Conservation (phyloP, 1,140 invertebrate genomes). For the Orussus abietinus region DNA sequence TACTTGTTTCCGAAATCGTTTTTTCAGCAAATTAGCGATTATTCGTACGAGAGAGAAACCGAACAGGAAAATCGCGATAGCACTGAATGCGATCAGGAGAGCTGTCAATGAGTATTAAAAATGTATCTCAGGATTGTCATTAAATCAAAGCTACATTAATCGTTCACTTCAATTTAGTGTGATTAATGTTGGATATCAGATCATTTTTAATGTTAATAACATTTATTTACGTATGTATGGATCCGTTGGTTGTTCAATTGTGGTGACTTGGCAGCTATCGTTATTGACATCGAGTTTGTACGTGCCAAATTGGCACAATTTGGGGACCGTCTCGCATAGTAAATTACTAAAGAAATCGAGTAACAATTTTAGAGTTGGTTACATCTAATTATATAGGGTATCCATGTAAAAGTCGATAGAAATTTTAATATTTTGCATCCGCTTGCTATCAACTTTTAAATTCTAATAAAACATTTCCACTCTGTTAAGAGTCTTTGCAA, state of each 20-base stretch:
- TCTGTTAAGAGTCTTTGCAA: too few relatives aligned
- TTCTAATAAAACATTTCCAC: too few relatives aligned
- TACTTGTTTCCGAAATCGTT: constrained; percentile 18
- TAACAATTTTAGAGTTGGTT: constrained; percentile 11
- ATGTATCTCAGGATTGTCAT: constrained; percentile 3
- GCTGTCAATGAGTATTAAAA: constrained; percentile 29
- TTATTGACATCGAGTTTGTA: constrained; percentile 61
- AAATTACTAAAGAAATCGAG: constrained; percentile 35
- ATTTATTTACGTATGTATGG: constrained; percentile 66
- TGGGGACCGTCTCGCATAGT: constrained; percentile 57
- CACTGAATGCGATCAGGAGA: constrained; percentile 26
- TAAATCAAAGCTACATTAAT: constrained; percentile 4
- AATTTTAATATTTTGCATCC: too few relatives aligned
- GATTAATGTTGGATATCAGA: too few relatives aligned
- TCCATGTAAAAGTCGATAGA: too few relatives aligned
- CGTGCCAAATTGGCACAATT: constrained; percentile 70
- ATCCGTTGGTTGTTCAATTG: constrained; percentile 63
- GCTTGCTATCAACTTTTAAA: too few relatives aligned
- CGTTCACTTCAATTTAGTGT: too few relatives aligned
- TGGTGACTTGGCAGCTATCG: constrained; percentile 56
- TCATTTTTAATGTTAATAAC: too few relatives aligned
- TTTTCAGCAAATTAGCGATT: constrained; percentile 17
- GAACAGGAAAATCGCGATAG: constrained; percentile 25
- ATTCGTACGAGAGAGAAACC: constrained; percentile 25
- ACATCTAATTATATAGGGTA: constrained; percentile 13